Evolutionary conservation across 1,140 invertebrate species (phyloP), one percentile per base, ranked within the genome.

Genomic region (Zaprionus taronus): DNA sequence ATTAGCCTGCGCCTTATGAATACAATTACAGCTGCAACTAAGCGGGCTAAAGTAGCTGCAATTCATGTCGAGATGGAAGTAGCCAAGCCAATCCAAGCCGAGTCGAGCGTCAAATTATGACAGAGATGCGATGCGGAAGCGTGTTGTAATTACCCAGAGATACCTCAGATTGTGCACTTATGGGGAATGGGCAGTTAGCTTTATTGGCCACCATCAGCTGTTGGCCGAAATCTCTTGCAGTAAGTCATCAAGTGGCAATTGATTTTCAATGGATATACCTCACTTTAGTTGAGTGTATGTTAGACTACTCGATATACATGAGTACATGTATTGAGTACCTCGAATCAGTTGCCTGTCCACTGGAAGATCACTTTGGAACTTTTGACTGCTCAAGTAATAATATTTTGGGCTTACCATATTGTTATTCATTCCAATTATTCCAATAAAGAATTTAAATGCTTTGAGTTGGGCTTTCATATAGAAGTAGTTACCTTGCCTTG

Each of bases 1-100:
- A 87, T 86, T 89, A 83, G 81, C 66, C 73, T 70, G 63, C 60
- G 38, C 60, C 67, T 72, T 67, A 81, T 85, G 79, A 70, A 63
- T 77, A 75, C 83, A 84, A 79, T 79, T 70, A 66, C 70, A 71
- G 77, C 70, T 65, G 51, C 49, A 62, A 57, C 60, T 61, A 67
- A 71, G 72, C 62, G 44, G 51, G 51, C 68, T 38, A 65, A 41
- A 84, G 61, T 84, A 83, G 77, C 65, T 81, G 82, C 82, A 86
- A 86, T 79, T 86, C 83, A 86, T 83, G 72, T 17, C 38, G 72
- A 60, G 22, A 53, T 53, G 31, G 26, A 60, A 76, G 44, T 58
- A 65, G 65, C 51, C 38, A n/a, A 41, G 38, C 15, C 38, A 6
- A 41, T n/a, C 41, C 36, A 38, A 38, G n/a, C 17, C 41, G 6